Evolutionary conservation across 2,113 vertebrate species (phyloP).

Genomic region (Mesembrinibis cayennensis): DNA sequence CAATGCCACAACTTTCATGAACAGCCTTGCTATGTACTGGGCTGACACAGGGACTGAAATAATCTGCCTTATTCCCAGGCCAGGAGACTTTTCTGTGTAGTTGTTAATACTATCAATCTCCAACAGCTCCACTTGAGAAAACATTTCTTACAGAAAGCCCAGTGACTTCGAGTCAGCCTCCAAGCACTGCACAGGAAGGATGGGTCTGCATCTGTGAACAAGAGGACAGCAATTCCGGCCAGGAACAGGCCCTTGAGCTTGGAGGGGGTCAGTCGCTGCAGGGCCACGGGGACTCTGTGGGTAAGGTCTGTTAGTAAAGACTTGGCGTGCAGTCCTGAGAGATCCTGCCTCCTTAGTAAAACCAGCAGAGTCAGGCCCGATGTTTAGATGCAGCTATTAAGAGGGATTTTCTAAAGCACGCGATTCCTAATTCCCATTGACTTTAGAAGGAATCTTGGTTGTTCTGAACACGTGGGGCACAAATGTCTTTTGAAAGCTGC

Average conservation of each 20-base stretch:
- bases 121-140: conserved; percentile 5
- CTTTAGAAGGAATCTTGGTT: not conserved
- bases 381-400: not conserved
- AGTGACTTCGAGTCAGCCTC: not conserved
- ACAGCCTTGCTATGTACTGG: not conserved
- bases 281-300: not conserved
- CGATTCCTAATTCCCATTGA: not conserved
- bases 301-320: not conserved
- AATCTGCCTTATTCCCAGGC: not conserved
- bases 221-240: not conserved
- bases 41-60: not conserved
- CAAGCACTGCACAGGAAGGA: not conserved
- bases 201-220: not conserved
- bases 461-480: not conserved
- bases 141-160: not conserved
- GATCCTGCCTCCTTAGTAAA: not conserved
- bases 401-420: not conserved
- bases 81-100: not conserved
- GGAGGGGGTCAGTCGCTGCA: not conserved
- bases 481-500: not conserved
- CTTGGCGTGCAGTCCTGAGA: not conserved
- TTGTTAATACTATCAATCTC: not conserved
- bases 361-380: not conserved
- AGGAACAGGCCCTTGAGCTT: not conserved
- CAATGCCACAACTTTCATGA: not conserved